Evolutionary conservation across 2,797 vertebrate genomes (phyloP), one percentile per base, ranked within the genome.

Genomic region (Malacoraja senta): DNA sequence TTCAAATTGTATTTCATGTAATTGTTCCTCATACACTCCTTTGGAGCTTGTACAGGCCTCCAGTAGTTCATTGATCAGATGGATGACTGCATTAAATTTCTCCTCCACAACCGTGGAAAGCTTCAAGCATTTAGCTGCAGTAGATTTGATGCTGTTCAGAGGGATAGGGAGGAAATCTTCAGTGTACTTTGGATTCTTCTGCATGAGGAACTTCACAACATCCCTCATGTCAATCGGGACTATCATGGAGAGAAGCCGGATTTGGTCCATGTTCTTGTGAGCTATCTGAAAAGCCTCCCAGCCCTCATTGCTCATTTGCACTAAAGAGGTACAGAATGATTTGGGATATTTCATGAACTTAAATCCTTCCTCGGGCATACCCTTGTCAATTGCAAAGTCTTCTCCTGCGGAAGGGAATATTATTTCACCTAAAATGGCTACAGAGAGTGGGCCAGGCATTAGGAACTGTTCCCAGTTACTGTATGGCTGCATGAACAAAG

Each of bases 221-320:
- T 1, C 53, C 32, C 93, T 95, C 61, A 95, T 94, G 93, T 94
- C 93, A 15, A 35, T 78, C 12, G 95, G 94, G 29, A 95, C 93
- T 77, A 93, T 94, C 8, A 7, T 68, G 29, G 94, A 93, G 9
- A 94, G 91, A 1, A 94, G 91, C 35, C 93, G 84, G 76, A 95
- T 95, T 77, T 94, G 86, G 78, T 95, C 94, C 95, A 94, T 95
- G 80, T 94, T 95, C 79, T 88, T 94, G 63, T 95, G 94, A 58
- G 94, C 94, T 24, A 95, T 93, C 3, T 94, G 95, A 93, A 95
- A 95, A 32, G 95, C 94, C 1, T 13, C 17, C 95, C 95, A 95
- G 1, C 94, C 94, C 88, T 79, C 76, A 29, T 94, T 95, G 93
- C 94, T 94, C 38, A 95, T 94, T 93, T 95, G 95, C 94, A 94